A percentile compares a stretch with the other conserved stretches of the same genome.
phyloP scores from a whole-genome alignment of 2,797 vertebrate genomes.

The Mergus octosetaceus region DNA sequence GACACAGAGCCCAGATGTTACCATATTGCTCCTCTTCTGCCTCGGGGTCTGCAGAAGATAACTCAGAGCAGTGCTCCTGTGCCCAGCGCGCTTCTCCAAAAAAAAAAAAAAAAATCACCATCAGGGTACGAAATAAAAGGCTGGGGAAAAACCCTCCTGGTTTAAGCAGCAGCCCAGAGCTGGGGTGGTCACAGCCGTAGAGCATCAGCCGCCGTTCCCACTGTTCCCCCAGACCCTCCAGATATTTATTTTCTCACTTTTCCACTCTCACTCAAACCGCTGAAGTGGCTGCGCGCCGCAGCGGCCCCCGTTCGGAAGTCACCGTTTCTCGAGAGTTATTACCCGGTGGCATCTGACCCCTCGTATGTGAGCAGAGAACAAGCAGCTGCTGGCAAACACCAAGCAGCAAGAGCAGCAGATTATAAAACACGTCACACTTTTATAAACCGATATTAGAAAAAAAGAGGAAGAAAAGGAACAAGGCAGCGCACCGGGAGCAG shows the following conservation, averaged over 20 bases:
- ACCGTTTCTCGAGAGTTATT: slow-evolving; percentile 21
- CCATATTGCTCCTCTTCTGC: neutral
- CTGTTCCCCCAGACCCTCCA: fast-evolving
- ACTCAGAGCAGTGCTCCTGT: neutral
- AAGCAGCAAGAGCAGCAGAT: neutral
- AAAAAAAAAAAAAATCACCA: neutral
- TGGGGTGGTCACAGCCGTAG: neutral
- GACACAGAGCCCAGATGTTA: neutral
- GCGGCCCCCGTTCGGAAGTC: neutral
- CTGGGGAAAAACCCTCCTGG: neutral
- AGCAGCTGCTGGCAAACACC: neutral
- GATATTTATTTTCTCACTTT: neutral
- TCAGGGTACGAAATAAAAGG: neutral
- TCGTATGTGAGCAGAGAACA: neutral
- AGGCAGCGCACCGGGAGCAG: fast-evolving
- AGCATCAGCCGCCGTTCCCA: no score
- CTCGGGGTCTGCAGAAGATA: neutral
- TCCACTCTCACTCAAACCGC: neutral
- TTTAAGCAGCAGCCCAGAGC: neutral
- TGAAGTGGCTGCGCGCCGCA: neutral
- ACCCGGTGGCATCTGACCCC: neutral
- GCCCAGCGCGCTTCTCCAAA: neutral
- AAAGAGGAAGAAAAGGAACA: neutral
- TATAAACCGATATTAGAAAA: neutral
- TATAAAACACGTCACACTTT: neutral